Evolutionary conservation across 2,113 vertebrate genomes (phyloP).

Genomic region (Oreochromis spilurus): DNA sequence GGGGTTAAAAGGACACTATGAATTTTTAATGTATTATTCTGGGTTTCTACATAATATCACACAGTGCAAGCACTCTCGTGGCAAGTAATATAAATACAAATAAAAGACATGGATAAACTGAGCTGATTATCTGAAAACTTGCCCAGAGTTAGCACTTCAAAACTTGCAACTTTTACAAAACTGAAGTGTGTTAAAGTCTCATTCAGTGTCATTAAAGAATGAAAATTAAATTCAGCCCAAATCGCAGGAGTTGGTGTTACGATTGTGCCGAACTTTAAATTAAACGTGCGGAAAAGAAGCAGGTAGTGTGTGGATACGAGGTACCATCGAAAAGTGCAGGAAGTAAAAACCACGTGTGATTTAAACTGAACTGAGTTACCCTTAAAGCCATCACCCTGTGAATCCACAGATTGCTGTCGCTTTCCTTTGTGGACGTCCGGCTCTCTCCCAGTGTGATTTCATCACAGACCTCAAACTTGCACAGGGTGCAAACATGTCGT

Average conservation of each 20-base stretch:
- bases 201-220: neutral
- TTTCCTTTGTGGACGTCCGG: neutral
- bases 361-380: neutral
- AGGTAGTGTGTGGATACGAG: neutral
- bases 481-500: neutral
- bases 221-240: neutral
- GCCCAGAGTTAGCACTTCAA: neutral
- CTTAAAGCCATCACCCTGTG: neutral
- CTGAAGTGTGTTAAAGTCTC: neutral
- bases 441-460: neutral
- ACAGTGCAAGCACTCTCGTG: neutral
- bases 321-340: neutral
- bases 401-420: neutral
- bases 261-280: neutral
- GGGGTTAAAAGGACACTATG: slow-evolving; percentile 16
- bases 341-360: neutral
- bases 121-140: neutral
- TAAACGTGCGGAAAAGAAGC: neutral
- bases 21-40: slow-evolving; percentile 17
- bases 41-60: neutral
- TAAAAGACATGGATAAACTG: neutral
- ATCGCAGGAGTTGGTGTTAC: neutral
- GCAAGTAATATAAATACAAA: neutral
- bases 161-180: neutral
- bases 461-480: neutral